Evolutionary conservation across 2,113 vertebrate species (phyloP).

Genomic region (Gobio gobio): DNA sequence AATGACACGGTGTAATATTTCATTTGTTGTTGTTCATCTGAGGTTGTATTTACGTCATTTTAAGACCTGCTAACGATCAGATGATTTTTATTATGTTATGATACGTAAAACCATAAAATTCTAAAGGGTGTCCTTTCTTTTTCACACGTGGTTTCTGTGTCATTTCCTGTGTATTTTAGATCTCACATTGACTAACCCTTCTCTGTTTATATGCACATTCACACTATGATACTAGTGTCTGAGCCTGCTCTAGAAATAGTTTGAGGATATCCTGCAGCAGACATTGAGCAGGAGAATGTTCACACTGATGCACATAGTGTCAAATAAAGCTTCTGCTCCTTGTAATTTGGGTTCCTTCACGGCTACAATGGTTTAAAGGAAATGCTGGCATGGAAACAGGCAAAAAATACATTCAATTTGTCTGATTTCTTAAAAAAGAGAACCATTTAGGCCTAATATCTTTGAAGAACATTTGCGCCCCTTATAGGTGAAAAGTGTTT

Average conservation of each 20-base stretch:
- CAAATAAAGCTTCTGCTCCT: neutral
- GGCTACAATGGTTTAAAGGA: neutral
- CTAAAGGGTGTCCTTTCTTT: too few relatives aligned
- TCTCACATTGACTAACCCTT: neutral
- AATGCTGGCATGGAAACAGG: neutral
- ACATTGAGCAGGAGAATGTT: neutral
- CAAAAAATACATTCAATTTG: neutral
- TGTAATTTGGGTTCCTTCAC: neutral
- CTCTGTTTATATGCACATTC: neutral
- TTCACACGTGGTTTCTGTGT: neutral
- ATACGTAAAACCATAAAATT: too few relatives aligned
- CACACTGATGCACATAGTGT: neutral
- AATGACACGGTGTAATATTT: too few relatives aligned
- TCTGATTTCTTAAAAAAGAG: neutral
- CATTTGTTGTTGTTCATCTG: too few relatives aligned
- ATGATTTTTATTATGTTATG: too few relatives aligned
- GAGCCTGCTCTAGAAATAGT: neutral
- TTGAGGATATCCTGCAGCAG: neutral
- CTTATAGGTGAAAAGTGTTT: slow-evolving; percentile 16
- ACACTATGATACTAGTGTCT: neutral
- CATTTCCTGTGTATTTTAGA: neutral
- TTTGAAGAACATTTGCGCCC: slow-evolving; percentile 35
- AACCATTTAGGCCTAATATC: neutral
- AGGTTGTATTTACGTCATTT: too few relatives aligned
- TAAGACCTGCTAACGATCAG: too few relatives aligned